A percentile compares a stretch with the other conserved stretches of the same genome.
phyloP scores from a whole-genome alignment of 2,888 invertebrate species.

The Xestia c-nigrum region DNA sequence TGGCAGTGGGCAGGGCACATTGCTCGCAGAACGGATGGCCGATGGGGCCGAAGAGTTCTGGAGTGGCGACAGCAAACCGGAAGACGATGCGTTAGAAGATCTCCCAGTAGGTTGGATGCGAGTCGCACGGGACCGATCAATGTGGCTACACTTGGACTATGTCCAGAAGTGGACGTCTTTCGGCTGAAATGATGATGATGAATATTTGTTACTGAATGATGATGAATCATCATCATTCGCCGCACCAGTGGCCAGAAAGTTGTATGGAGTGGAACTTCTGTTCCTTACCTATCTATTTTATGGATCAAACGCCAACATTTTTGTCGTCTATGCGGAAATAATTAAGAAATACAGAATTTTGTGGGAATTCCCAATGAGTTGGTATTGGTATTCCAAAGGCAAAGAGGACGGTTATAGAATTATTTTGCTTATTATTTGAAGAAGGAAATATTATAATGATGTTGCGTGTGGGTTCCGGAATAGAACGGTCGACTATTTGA shows the following conservation, averaged over 20 bases:
- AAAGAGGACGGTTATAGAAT: slow-evolving; percentile 41
- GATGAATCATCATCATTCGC: too few relatives aligned
- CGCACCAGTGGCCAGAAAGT: background rate
- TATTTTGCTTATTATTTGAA: slow-evolving; percentile 43
- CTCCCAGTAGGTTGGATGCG: too few relatives aligned
- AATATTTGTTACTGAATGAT: too few relatives aligned
- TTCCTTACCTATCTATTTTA: background rate
- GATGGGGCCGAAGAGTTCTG: too few relatives aligned
- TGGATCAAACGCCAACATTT: slow-evolving; percentile 47
- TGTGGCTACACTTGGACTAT: too few relatives aligned
- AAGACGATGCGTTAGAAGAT: too few relatives aligned
- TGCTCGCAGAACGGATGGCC: too few relatives aligned
- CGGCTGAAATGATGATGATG: too few relatives aligned
- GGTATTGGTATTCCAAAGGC: slow-evolving; percentile 55
- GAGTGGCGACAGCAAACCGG: too few relatives aligned
- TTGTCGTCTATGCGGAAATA: slow-evolving; percentile 63
- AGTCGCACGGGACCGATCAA: too few relatives aligned
- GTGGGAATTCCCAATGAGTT: slow-evolving; percentile 56
- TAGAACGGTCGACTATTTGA: background rate
- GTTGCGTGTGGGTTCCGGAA: slow-evolving; percentile 1
- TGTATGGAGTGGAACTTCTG: background rate
- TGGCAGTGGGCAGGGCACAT: too few relatives aligned
- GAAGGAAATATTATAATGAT: slow-evolving; percentile 24
- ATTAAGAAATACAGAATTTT: slow-evolving; percentile 67
- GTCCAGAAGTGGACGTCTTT: too few relatives aligned